These are phyloP conservation scores for Cladorhizidae sp. DNA, from an alignment of 37 sponge, comb jelly and placozoan genomes.

Conservation along the genomic window DNA sequence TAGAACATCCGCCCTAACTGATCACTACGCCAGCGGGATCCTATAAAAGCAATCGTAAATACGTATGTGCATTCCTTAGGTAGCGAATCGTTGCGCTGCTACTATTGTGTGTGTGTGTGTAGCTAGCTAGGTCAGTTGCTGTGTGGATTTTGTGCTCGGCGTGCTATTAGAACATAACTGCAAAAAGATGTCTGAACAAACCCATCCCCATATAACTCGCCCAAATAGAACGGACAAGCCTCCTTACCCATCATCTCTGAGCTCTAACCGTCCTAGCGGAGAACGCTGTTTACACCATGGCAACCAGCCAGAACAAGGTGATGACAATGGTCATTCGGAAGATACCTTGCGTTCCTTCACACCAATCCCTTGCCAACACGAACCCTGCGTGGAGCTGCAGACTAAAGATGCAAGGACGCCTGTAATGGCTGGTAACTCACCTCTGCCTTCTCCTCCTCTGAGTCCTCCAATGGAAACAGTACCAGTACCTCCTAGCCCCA, in stretches of 20 bases:
- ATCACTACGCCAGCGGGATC: no score
- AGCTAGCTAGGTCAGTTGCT: no score
- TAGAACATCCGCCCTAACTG: no score
- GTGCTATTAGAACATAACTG: no score
- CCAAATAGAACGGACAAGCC: slow-evolving; percentile 3
- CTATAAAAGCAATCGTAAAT: no score
- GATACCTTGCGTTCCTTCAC: slow-evolving; percentile 1
- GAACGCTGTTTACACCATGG: neutral
- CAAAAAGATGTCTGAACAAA: neutral
- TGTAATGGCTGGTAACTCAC: neutral
- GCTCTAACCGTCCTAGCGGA: neutral
- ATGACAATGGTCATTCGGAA: neutral
- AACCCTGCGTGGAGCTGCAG: slow-evolving; percentile 1
- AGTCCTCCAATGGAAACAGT: neutral
- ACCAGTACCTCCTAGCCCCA: neutral
- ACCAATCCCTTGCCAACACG: neutral
- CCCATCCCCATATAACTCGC: neutral
- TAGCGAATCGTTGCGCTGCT: no score
- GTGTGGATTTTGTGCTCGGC: no score
- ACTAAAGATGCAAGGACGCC: slow-evolving; percentile 44
- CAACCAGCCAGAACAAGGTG: neutral
- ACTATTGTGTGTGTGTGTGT: no score
- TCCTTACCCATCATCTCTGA: neutral
- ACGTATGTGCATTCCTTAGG: no score
- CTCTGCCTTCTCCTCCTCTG: slow-evolving; percentile 11